Base-by-base conservation (phyloP, 2,888 invertebrate species). In the Emmelina monodactyla region DNA sequence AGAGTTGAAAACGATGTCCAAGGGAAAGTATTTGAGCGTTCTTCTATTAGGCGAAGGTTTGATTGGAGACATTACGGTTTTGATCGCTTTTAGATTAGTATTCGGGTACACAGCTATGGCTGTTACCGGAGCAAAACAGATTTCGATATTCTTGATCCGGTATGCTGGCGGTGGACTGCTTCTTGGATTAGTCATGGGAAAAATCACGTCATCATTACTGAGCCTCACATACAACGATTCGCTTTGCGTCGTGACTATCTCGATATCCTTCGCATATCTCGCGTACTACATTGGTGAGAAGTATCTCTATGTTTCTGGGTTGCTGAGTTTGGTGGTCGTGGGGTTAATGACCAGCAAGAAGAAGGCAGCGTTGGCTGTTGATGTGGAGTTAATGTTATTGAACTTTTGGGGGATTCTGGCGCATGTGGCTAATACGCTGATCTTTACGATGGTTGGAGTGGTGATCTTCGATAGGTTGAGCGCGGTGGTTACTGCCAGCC, bases 371-470 rank as follows among this genome's bases (percentile, higher is more conserved):
- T 53, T 79, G 1, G 60, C 75, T 6, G 64, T 64, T 1, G 76
- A 79, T 4, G 70, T 79, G 5, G 76, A 79, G 34, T 61, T 58
- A 19, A 52, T 67, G 1, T 51, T 75, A 28, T 41, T 64, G 0
- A 48, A 64, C 13, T 70, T 72, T 38, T 79, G 78, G 76, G 46
- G 40, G 12, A 66, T 79, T 29, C 15, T 71, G 36, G 58, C 64
- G 1, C 64, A 72, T 38, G 49, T 58, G 4, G 65, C 68, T 3
- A 85, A 86, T 45, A 83, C 84, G 0, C 51, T 85, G 9, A 73
- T 86, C 25, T 86, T 86, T 41, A 80, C 85, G 1, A 76, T 85
- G 53, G 82, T 84, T 0, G 85, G 86, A 0, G 81, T 85, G 10
- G 82, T 85, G 22, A 83, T 86, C 14, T 76, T 83, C 29, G 82